These are phyloP conservation scores for Phoeniculus purpureus DNA, from an alignment of 2,797 vertebrate genomes.

Conservation along the genomic window DNA sequence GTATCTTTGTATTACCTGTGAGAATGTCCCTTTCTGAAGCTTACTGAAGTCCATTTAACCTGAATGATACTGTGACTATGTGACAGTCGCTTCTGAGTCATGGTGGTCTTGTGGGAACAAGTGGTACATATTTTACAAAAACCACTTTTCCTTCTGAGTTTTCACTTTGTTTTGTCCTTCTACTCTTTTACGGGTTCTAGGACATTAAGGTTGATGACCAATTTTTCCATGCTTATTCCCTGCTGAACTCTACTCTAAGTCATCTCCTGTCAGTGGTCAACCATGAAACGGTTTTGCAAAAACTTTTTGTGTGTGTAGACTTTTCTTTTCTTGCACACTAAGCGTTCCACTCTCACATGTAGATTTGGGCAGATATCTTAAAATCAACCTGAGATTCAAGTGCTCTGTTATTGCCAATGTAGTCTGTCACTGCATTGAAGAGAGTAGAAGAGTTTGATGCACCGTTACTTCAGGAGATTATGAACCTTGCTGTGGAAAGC, in stretches of 20 bases:
- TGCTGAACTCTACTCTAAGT: background rate
- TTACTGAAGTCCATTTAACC: background rate
- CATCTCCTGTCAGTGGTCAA: background rate
- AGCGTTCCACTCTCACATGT: background rate
- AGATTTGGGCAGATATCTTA: background rate
- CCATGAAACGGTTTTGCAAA: background rate
- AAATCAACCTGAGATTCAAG: background rate
- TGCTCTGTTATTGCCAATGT: background rate
- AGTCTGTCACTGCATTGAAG: background rate
- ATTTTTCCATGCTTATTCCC: background rate
- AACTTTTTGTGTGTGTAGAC: background rate
- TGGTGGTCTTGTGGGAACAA: background rate
- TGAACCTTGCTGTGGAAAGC: background rate
- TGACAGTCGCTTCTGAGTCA: background rate
- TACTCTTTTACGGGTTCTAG: background rate
- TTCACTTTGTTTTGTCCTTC: background rate
- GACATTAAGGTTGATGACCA: background rate
- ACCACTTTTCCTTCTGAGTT: accelerated
- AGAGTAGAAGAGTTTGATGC: background rate
- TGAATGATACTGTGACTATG: accelerated
- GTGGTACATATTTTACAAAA: background rate
- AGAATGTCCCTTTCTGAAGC: background rate
- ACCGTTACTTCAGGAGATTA: background rate
- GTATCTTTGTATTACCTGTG: background rate
- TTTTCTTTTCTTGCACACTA: background rate